Conservation (phyloP, 2,797 vertebrate genomes). For the Melanotaenia boesemani region DNA sequence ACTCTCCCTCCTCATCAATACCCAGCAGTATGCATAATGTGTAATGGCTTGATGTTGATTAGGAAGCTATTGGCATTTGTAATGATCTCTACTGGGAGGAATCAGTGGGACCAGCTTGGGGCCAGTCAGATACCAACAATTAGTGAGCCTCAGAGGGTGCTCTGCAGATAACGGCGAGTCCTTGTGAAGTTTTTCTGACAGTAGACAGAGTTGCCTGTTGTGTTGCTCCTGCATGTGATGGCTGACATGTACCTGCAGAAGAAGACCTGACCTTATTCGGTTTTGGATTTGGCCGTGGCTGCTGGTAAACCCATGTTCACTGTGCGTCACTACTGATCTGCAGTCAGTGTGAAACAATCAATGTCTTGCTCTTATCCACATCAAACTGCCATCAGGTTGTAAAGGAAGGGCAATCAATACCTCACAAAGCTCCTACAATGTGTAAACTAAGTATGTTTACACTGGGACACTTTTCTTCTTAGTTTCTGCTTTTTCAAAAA, state of each 20-base stretch:
- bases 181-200: conserved; percentile 7
- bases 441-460: conserved; percentile 71
- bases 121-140: conserved; percentile 34
- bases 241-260: conserved; percentile 49
- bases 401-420: conserved; percentile 60
- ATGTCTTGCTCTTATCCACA: conserved; percentile 53
- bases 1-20: conserved; percentile 46
- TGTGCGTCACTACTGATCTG: conserved; percentile 51
- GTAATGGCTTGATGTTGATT: conserved; percentile 64
- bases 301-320: conserved; percentile 42
- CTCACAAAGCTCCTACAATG: conserved; percentile 57
- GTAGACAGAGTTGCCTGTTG: conserved; percentile 4
- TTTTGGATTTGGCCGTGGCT: conserved; percentile 43
- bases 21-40: conserved; percentile 56
- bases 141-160: conserved; percentile 1
- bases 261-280: conserved; percentile 41
- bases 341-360: conserved; percentile 49
- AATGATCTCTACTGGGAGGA: conserved; percentile 48
- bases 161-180: conserved; percentile 1
- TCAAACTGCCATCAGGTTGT: conserved; percentile 47
- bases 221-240: conserved; percentile 17
- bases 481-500: conserved; percentile 69
- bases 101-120: conserved; percentile 26
- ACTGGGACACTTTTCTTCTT: conserved; percentile 55
- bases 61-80: conserved; percentile 62